phyloP scores from a whole-genome alignment of 2,888 invertebrate species.

The Saturnia japonica region DNA sequence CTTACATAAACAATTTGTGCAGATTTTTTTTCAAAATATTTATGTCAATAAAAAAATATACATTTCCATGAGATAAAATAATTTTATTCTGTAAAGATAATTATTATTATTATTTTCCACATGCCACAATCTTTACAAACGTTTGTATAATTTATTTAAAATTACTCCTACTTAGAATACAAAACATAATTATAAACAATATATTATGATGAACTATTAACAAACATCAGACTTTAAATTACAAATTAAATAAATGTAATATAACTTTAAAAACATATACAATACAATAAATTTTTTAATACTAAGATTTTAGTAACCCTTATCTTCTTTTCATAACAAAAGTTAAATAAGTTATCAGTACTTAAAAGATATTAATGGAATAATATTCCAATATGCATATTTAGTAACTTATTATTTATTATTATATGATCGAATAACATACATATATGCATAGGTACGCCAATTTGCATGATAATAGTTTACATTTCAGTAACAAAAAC shows the following conservation, averaged over 20 bases:
- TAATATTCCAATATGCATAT: not conserved
- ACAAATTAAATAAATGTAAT: not conserved
- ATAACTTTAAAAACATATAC: not conserved
- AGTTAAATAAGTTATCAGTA: not conserved
- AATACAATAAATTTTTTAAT: not conserved
- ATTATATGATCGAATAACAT: not conserved
- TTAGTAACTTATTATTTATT: not conserved
- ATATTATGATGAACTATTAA: conserved; percentile 1
- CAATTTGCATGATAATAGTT: not conserved
- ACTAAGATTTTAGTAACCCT: not conserved
- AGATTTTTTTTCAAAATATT: not conserved
- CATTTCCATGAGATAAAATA: not conserved
- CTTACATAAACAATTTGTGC: not conserved
- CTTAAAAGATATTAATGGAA: not conserved
- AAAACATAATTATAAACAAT: not conserved
- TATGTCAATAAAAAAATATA: not conserved
- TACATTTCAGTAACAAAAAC: too few relatives aligned
- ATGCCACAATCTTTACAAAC: not conserved
- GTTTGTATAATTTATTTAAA: not conserved
- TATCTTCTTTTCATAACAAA: not conserved
- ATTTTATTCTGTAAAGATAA: conserved; percentile 4
- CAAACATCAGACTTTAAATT: not conserved
- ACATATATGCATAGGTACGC: not conserved
- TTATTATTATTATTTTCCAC: too few relatives aligned
- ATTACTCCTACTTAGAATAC: not conserved